These are phyloP conservation scores for Meloidogyne chitwoodi DNA, from an alignment of 1,140 invertebrate genomes.

Conservation along the genomic window DNA sequence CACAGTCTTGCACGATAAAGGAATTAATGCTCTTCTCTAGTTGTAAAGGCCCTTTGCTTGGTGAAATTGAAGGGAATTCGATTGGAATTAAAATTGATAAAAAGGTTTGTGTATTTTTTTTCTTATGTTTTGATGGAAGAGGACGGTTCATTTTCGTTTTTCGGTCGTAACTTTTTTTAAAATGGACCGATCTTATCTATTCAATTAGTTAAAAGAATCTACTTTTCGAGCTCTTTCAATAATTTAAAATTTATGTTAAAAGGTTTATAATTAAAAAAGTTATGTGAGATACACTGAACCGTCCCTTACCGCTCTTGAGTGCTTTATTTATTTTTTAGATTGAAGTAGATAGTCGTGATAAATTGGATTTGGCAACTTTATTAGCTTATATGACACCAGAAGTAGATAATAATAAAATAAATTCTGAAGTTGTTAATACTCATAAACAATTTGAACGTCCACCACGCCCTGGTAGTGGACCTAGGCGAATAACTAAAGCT, in stretches of 20 bases:
- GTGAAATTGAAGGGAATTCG: conserved; percentile 42
- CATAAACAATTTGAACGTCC: conserved; percentile 30
- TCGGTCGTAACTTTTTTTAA: too few relatives aligned
- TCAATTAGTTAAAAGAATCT: too few relatives aligned
- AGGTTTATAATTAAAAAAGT: too few relatives aligned
- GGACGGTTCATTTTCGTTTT: too few relatives aligned
- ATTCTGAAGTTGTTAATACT: not conserved
- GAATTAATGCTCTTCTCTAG: conserved; percentile 57
- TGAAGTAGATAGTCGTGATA: conserved; percentile 56
- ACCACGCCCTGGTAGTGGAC: conserved; percentile 31
- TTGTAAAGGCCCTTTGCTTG: conserved; percentile 55
- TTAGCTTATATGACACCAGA: conserved; percentile 42
- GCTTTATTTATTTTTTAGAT: conserved; percentile 48
- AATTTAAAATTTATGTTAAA: too few relatives aligned
- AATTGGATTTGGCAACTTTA: conserved; percentile 48
- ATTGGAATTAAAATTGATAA: conserved; percentile 51
- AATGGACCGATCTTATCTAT: too few relatives aligned
- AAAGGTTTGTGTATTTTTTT: conserved; percentile 44
- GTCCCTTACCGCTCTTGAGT: too few relatives aligned
- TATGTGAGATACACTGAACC: too few relatives aligned
- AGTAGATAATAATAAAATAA: not conserved
- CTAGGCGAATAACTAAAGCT: conserved; percentile 38
- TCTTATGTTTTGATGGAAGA: too few relatives aligned
- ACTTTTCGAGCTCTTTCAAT: too few relatives aligned
- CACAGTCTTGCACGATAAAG: conserved; percentile 55